A percentile compares a stretch with the other conserved stretches of the same genome.
Evolutionary conservation across 2,797 vertebrate genomes (phyloP).

Genomic region (Lepus oiostolus): DNA sequence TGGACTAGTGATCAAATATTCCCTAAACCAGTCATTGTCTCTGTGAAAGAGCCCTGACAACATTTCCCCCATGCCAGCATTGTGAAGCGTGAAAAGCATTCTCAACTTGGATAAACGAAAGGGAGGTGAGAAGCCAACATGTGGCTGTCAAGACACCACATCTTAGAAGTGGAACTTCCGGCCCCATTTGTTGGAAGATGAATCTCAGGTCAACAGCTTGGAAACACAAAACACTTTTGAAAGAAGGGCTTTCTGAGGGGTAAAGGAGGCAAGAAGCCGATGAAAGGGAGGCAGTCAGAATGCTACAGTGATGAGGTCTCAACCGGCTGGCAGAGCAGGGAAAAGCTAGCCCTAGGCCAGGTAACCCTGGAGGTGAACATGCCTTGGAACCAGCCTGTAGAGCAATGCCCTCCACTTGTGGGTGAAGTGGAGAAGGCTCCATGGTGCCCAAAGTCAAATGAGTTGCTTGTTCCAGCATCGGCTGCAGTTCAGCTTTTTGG

Average conservation of each 20-base stretch:
- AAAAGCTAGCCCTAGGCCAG: background rate
- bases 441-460: background rate
- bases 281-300: background rate
- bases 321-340: background rate
- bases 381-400: background rate
- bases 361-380: background rate
- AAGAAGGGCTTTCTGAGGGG: background rate
- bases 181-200: background rate
- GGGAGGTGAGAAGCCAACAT: background rate
- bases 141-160: background rate
- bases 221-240: background rate
- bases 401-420: background rate
- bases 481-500: too few species aligned
- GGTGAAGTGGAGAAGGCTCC: background rate
- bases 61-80: background rate
- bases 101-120: background rate
- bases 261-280: background rate
- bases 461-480: background rate
- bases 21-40: background rate
- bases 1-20: background rate
- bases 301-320: background rate
- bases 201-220: background rate
- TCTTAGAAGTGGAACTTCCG: background rate
- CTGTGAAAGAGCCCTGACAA: background rate
- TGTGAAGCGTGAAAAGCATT: background rate